Base-by-base conservation (phyloP, 64 coral and sea anemone species). In the Montipora capricornis region DNA sequence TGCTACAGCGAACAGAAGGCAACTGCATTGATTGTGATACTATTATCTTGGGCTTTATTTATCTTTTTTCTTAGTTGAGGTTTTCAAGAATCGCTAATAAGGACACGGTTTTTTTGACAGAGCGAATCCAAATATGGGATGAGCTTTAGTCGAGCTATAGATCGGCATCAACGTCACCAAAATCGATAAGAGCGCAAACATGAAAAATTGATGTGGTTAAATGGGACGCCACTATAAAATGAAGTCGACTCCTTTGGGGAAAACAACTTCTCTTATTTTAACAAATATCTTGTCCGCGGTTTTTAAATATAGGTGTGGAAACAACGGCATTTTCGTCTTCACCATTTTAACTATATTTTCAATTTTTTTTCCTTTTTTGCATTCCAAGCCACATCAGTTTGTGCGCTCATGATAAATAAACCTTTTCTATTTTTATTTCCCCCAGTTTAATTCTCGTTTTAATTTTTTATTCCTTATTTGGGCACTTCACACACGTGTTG, bases 1-100 rank as follows among this genome's bases (percentile, higher is more conserved):
- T 93, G 92, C 92, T 93, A 93, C 12, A 93, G 83, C 92, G 92
- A 93, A 88, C 92, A 93, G 84, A 78, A 93, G 92, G 84, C 92
- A 62, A 93, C 73, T 80, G 84, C 68, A 93, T 93, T 93, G 57
- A 93, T 79, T 93, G 81, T 74, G 77, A 87, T 87, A 68, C 92
- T 79, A 93, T 93, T 93, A 93, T 88, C 75, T 70, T 77, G 73
- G 83, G 87, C 87, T 76, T 74, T 88, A 93, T 93, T 93, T 88
- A 88, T 92, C 84, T 64, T 88, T 52, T 80, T 93, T 88, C 82
- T 57, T 49, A 52, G 92, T 76, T 88, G 84, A 93, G 92, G 84
- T 93, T 93, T 93, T 93, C 68, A 93, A 92, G 74, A 78, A 76
- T 89, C 73, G 51, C 14, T 78, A 79, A 89, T 77, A 89, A 89